Evolutionary conservation across 2,113 vertebrate species (phyloP).

Genomic region (Arothron firmamentum): DNA sequence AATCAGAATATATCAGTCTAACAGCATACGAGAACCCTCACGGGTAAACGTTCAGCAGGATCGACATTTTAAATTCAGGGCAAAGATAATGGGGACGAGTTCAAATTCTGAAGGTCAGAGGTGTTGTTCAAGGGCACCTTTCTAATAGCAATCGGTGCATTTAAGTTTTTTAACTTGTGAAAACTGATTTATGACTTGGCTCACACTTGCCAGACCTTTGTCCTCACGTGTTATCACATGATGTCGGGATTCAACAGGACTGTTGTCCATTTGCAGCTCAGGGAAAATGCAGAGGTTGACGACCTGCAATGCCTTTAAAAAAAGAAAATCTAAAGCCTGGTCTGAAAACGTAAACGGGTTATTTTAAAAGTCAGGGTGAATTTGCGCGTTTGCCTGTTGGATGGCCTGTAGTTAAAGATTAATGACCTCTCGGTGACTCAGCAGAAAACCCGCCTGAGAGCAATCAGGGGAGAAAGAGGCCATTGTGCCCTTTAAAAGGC

Average conservation of each 20-base stretch:
- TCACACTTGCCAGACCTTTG: constrained; percentile 25
- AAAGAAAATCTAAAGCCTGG: too few species aligned
- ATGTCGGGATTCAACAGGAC: constrained; percentile 3
- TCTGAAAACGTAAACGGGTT: constrained; percentile 9
- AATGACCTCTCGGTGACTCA: constrained; percentile 59
- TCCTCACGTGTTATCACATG: constrained; percentile 41
- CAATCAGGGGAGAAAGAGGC: constrained; percentile 17
- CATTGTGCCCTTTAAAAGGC: constrained; percentile 5
- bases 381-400: constrained; percentile 17
- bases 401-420: constrained; percentile 55
- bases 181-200: neutral
- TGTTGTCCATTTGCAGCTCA: constrained; percentile 15
- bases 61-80: too few species aligned
- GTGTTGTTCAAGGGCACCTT: too few species aligned
- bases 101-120: too few species aligned
- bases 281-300: too few species aligned
- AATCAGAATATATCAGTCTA: too few species aligned
- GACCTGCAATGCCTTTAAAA: neutral
- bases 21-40: too few species aligned
- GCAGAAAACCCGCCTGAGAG: constrained; percentile 36
- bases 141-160: neutral
- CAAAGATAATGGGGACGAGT: too few species aligned
- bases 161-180: neutral
- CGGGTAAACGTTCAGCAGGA: too few species aligned
- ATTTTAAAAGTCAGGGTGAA: constrained; percentile 9